A percentile compares a stretch with the other conserved stretches of the same genome.
phyloP scores from a whole-genome alignment of 1,140 invertebrate species.

The Apolygus lucorum region DNA sequence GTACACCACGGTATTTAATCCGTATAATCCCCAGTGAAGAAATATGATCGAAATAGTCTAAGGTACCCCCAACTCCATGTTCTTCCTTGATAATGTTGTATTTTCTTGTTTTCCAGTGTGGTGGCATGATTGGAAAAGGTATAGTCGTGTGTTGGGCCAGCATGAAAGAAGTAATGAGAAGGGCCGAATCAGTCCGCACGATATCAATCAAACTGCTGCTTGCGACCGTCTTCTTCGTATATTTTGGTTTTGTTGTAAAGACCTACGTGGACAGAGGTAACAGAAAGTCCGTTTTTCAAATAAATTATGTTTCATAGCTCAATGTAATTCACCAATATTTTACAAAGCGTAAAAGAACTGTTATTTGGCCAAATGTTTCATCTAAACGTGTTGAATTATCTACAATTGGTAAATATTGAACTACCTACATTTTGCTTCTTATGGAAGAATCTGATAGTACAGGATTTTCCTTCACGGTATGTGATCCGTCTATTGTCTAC shows the following conservation, averaged over 20 bases:
- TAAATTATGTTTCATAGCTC: neutral
- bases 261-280: conserved; percentile 10
- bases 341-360: neutral
- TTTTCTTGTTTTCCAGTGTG: neutral
- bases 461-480: too few relatives aligned
- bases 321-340: neutral
- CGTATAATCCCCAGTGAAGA: too few relatives aligned
- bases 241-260: neutral
- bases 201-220: neutral
- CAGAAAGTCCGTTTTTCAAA: neutral
- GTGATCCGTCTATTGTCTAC: neutral
- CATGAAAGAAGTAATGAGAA: neutral
- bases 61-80: too few relatives aligned
- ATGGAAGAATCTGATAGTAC: too few relatives aligned
- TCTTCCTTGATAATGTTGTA: too few relatives aligned
- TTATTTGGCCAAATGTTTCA: neutral
- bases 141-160: neutral
- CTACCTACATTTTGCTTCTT: too few relatives aligned
- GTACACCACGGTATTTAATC: too few relatives aligned
- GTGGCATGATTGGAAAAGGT: neutral
- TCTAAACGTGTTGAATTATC: neutral
- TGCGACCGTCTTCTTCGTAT: neutral
- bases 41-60: too few relatives aligned
- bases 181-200: neutral
- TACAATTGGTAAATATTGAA: too few relatives aligned